A percentile compares a stretch with the other conserved stretches of the same genome.
Evolutionary conservation across 2,797 vertebrate species (phyloP).

Genomic region (Esox masquinongy): DNA sequence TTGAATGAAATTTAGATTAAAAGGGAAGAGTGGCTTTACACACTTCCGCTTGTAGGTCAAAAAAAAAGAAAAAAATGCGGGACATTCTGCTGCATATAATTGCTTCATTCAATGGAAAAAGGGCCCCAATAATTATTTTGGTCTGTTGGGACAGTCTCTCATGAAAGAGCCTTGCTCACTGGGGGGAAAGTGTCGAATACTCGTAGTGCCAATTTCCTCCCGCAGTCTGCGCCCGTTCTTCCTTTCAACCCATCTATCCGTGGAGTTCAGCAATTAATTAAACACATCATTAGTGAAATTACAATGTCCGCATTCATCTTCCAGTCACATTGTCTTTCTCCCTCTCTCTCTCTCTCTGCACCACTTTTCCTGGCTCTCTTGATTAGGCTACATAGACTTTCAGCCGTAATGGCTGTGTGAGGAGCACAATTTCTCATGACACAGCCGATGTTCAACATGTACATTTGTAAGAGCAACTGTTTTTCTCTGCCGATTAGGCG

Average conservation of each 20-base stretch:
- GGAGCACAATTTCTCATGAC: neutral
- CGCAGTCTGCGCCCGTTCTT: neutral
- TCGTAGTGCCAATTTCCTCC: slow-evolving; percentile 20
- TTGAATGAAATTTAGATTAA: slow-evolving; percentile 28
- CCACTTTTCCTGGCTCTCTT: neutral
- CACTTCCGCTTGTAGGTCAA: neutral
- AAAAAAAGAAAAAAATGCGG: slow-evolving; percentile 15
- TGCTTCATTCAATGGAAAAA: slow-evolving; percentile 35
- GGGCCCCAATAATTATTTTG: slow-evolving; percentile 31
- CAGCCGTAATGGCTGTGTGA: neutral
- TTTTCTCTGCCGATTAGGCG: neutral
- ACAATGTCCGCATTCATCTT: slow-evolving; percentile 8
- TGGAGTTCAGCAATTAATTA: slow-evolving; percentile 16
- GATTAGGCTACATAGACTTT: neutral
- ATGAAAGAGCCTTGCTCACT: slow-evolving; percentile 18
- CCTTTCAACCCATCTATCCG: slow-evolving; percentile 3
- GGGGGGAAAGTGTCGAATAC: slow-evolving; percentile 14
- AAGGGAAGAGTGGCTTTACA: slow-evolving; percentile 15
- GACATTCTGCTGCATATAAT: slow-evolving; percentile 29
- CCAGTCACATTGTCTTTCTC: neutral
- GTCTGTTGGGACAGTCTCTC: slow-evolving; percentile 9
- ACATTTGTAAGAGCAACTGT: neutral
- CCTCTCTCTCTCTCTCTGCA: neutral
- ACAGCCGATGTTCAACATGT: neutral
- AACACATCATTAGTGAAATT: slow-evolving; percentile 31